phyloP scores from a whole-genome alignment of 2,888 invertebrate species.

The Cephus spinipes region DNA sequence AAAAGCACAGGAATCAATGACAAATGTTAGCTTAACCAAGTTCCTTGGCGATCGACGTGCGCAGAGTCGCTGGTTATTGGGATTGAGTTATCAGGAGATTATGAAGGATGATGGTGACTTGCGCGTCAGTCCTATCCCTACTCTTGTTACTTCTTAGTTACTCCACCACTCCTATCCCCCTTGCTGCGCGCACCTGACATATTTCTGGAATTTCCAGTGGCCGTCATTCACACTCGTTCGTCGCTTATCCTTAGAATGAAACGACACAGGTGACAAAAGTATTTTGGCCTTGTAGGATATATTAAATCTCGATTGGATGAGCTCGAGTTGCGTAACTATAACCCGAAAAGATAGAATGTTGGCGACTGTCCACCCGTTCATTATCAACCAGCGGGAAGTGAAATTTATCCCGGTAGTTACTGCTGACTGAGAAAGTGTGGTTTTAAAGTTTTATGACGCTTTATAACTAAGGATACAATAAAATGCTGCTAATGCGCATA shows the following conservation, averaged over 20 bases:
- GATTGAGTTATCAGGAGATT: slow-evolving; percentile 46
- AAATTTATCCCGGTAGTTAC: too few relatives aligned
- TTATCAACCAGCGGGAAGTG: too few relatives aligned
- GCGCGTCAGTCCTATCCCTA: background rate
- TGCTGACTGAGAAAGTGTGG: too few relatives aligned
- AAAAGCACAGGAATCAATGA: slow-evolving; percentile 21
- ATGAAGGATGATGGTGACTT: slow-evolving; percentile 21
- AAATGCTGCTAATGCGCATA: too few relatives aligned
- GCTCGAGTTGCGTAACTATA: too few relatives aligned
- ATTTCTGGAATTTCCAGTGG: background rate
- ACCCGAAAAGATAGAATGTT: too few relatives aligned
- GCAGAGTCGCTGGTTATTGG: slow-evolving; percentile 58
- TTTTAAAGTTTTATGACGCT: too few relatives aligned
- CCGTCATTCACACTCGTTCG: too few relatives aligned
- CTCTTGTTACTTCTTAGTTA: background rate
- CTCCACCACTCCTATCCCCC: background rate
- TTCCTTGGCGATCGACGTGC: slow-evolving; percentile 46
- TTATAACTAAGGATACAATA: too few relatives aligned
- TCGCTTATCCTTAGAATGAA: too few relatives aligned
- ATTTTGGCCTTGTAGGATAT: slow-evolving; percentile 26
- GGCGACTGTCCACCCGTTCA: too few relatives aligned
- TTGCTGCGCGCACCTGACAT: slow-evolving; percentile 13
- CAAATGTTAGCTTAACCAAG: background rate
- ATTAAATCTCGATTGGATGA: too few relatives aligned
- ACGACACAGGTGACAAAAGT: background rate